A percentile compares a stretch with the other conserved stretches of the same genome.
These are phyloP conservation scores for Latrodectus hesperus DNA, from an alignment of 2,888 invertebrate species.

Conservation along the genomic window DNA sequence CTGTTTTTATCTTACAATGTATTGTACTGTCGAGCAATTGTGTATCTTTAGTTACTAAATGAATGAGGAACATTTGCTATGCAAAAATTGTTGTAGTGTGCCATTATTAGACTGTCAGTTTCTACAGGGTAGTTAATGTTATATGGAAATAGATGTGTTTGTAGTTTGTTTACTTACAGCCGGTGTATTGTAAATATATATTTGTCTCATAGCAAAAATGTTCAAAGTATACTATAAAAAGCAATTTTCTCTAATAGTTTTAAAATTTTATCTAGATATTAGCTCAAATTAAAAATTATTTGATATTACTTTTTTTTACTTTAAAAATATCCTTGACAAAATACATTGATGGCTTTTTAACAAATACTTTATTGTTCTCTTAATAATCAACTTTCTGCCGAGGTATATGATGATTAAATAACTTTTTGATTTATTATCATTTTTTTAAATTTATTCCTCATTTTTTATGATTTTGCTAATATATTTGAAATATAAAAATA, in stretches of 20 bases:
- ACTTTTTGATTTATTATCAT: too few relatives aligned
- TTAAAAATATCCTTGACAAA: too few relatives aligned
- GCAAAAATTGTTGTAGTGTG: conserved; percentile 68
- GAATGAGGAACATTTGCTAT: conserved; percentile 66
- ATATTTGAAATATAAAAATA: too few relatives aligned
- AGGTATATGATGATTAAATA: too few relatives aligned
- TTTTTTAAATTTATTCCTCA: too few relatives aligned
- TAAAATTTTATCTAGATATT: neutral
- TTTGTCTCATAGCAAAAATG: conserved; percentile 62
- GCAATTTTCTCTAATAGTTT: neutral
- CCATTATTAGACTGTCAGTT: conserved; percentile 68
- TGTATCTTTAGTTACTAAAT: conserved; percentile 62
- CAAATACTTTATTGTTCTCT: too few relatives aligned
- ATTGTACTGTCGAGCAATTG: conserved; percentile 44
- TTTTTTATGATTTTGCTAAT: too few relatives aligned
- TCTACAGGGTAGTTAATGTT: conserved; percentile 69
- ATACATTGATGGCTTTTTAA: too few relatives aligned
- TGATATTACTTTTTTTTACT: too few relatives aligned
- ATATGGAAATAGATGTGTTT: conserved; percentile 67
- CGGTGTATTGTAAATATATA: conserved; percentile 65
- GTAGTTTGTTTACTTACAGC: conserved; percentile 67
- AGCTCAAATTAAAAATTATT: too few relatives aligned
- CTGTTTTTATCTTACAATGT: conserved; percentile 28
- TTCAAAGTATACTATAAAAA: conserved; percentile 62
- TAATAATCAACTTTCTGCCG: too few relatives aligned